Base-by-base conservation (phyloP, 2,113 vertebrate genomes). In the Speoplatyrhinus poulsoni region DNA sequence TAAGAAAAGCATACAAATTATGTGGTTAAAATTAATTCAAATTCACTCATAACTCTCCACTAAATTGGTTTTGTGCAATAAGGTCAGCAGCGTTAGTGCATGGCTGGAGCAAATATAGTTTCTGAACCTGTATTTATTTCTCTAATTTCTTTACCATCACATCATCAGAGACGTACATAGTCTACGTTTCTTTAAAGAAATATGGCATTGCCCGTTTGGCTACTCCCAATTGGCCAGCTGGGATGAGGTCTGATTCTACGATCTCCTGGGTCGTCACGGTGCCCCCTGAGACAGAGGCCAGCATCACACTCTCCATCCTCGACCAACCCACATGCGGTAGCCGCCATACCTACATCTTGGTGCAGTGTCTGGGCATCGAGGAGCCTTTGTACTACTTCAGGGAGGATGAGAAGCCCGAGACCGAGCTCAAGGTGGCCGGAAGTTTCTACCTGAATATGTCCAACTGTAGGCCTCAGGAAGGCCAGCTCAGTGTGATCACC, bases 401-500 rank as follows among this genome's bases (percentile, higher is more conserved):
- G 0, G 94, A 96, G 76, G 94, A 96, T 0, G 92, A 95, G 55
- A 54, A 19, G 3, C 86, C 94, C 1, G 90, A 91, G 0, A 55
- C 62, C 3, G 69, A 93, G 15, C 62, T 92, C 3, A 74, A 77
- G 0, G 82, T 93, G 70, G 62, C 72, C 0, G 86, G 90, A 9
- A 82, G 46, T 71, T 98, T 99, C 90, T 98, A 95, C 93, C 89
- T 99, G 17, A 99, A 99, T 61, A 72, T 98, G 87, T 95, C 95
- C 75, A 99, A 96, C 91, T 99, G 97, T 7, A 89, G 85, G 65
- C 90, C 94, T 0, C 60, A 85, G 0, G 85, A 26, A 46, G 92
- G 79, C 0, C 65, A 88, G 54, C 92, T 98, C 73, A 79, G 84
- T 15, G 76, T 95, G 57, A 79, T 93, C 61, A 93, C 93, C 78